Evolutionary conservation across 1,140 invertebrate genomes (phyloP).

Genomic region (Drosophila rhopaloa): DNA sequence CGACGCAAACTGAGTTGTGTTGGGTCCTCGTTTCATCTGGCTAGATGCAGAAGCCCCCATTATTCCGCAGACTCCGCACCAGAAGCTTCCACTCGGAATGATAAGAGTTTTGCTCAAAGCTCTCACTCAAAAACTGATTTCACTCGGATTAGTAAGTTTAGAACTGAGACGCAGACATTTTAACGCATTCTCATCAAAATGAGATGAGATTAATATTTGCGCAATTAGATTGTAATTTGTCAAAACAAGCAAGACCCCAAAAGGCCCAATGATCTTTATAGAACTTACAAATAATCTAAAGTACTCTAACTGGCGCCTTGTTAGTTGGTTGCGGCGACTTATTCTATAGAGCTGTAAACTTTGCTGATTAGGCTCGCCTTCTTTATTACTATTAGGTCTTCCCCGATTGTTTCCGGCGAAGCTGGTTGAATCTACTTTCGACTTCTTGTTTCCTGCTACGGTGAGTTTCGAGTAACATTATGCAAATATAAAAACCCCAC

Average conservation of each 20-base stretch:
- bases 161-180: background rate
- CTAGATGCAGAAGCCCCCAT: slow-evolving; percentile 32
- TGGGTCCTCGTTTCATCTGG: slow-evolving; percentile 37
- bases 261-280: slow-evolving; percentile 1
- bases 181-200: background rate
- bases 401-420: background rate
- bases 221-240: slow-evolving; percentile 34
- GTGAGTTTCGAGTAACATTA: too few relatives aligned
- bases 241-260: slow-evolving; percentile 16
- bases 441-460: too few relatives aligned
- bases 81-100: slow-evolving; percentile 60
- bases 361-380: background rate
- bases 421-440: background rate
- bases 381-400: background rate
- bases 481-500: too few relatives aligned
- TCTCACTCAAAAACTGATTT: background rate
- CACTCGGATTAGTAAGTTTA: background rate
- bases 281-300: slow-evolving; percentile 22
- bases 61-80: slow-evolving; percentile 12
- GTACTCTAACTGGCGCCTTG: slow-evolving; percentile 20
- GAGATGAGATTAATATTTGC: slow-evolving; percentile 11
- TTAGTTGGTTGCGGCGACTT: slow-evolving; percentile 1
- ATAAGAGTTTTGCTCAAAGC: slow-evolving; percentile 52
- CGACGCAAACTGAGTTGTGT: slow-evolving; percentile 60
- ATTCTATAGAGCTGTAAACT: background rate